Evolutionary conservation across 2,113 vertebrate genomes (phyloP).

Genomic region (Myiagra hebetior): DNA sequence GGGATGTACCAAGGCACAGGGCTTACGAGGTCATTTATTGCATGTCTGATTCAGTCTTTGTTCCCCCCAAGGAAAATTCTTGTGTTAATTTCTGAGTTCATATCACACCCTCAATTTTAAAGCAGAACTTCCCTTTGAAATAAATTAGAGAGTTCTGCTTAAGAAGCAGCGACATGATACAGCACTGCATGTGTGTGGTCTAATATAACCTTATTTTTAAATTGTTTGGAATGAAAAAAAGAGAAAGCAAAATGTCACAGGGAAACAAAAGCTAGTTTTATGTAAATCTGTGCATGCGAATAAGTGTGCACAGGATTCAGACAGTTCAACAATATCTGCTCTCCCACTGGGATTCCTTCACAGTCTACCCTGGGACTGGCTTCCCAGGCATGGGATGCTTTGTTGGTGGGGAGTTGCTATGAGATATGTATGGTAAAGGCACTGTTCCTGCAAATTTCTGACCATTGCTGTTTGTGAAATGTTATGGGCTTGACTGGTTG

Average conservation of each 20-base stretch:
- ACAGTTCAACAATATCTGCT: background rate
- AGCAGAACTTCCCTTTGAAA: constrained; percentile 64
- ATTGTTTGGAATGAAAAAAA: constrained; percentile 8
- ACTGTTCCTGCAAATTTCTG: background rate
- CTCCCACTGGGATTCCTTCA: constrained; percentile 2
- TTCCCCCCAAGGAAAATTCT: constrained; percentile 64
- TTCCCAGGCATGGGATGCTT: background rate
- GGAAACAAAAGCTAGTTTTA: constrained; percentile 33
- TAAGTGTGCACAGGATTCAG: background rate
- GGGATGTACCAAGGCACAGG: background rate
- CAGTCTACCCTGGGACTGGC: background rate
- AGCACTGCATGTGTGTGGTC: constrained; percentile 48
- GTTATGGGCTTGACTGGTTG: background rate
- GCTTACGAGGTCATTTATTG: constrained; percentile 54
- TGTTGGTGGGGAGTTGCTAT: background rate
- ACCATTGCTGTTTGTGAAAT: background rate
- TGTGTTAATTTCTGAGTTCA: constrained; percentile 59
- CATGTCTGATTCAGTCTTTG: constrained; percentile 57
- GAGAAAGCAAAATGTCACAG: constrained; percentile 7
- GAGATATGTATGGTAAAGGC: background rate
- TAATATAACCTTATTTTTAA: constrained; percentile 25
- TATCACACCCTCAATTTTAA: constrained; percentile 65
- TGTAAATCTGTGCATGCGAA: background rate
- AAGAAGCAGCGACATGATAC: constrained; percentile 53
- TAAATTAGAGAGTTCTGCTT: constrained; percentile 57